These are phyloP conservation scores for Ciconia nigra DNA, from an alignment of 2,797 vertebrate species.

Conservation along the genomic window DNA sequence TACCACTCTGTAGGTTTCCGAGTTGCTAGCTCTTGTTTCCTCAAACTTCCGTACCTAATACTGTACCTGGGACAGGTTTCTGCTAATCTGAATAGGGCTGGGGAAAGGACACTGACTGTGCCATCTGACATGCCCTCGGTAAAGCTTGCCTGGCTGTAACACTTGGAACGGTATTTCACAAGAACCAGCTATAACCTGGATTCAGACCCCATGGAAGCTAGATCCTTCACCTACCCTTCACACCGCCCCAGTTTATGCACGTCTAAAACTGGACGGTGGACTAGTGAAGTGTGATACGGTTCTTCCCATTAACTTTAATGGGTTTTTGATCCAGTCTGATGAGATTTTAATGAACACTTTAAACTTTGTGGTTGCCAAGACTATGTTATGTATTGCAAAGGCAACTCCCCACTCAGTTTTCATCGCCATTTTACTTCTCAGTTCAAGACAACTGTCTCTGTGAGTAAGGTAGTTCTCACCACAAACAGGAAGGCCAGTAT, in stretches of 20 bases:
- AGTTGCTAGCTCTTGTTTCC: background rate
- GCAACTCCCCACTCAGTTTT: background rate
- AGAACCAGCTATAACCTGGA: background rate
- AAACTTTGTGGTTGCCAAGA: background rate
- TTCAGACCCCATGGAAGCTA: background rate
- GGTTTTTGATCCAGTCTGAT: background rate
- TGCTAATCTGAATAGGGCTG: background rate
- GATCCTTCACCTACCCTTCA: background rate
- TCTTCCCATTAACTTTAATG: background rate
- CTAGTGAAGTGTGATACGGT: background rate
- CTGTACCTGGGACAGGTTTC: background rate
- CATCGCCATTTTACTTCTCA: background rate
- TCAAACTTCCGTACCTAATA: background rate
- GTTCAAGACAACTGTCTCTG: background rate
- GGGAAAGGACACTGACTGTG: background rate
- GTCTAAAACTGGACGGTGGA: background rate
- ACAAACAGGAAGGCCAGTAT: background rate
- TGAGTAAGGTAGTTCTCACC: background rate
- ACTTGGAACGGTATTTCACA: background rate
- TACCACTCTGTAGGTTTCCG: background rate
- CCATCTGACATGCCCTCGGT: fast-evolving
- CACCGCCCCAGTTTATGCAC: background rate
- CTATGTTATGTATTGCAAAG: background rate
- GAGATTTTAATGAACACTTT: background rate
- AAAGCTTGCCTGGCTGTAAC: background rate